Evolutionary conservation across 2,797 vertebrate species (phyloP).

Genomic region (Glyptemys insculpta): DNA sequence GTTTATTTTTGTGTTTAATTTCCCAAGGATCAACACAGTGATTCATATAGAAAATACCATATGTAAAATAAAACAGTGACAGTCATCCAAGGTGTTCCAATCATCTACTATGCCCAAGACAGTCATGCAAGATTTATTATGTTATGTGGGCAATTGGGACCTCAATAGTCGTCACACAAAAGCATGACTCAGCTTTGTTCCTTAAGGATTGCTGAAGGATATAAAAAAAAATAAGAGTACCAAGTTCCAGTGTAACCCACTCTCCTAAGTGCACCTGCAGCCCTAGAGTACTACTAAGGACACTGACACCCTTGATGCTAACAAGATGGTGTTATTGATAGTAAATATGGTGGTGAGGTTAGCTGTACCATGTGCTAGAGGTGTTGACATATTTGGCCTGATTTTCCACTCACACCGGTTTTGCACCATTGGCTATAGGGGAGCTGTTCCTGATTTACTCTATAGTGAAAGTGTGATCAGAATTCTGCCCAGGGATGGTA

Average conservation of each 20-base stretch:
- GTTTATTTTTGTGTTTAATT: conserved; percentile 36
- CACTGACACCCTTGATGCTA: background rate
- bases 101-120: background rate
- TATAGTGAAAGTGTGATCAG: background rate
- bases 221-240: background rate
- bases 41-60: background rate
- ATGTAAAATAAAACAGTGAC: background rate
- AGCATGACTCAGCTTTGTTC: background rate
- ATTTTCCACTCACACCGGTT: background rate
- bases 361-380: background rate
- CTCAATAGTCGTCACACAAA: background rate
- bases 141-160: background rate
- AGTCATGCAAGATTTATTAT: background rate
- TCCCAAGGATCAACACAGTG: background rate
- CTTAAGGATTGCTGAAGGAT: background rate
- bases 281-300: background rate
- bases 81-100: conserved; percentile 6
- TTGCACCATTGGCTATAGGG: background rate
- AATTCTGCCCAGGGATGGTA: background rate
- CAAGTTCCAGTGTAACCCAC: background rate
- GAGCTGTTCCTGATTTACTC: background rate
- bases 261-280: fast-evolving
- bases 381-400: background rate
- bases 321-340: fast-evolving
- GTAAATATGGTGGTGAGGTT: background rate